Conservation (phyloP, 2,888 invertebrate genomes). For the Agrotis segetum region DNA sequence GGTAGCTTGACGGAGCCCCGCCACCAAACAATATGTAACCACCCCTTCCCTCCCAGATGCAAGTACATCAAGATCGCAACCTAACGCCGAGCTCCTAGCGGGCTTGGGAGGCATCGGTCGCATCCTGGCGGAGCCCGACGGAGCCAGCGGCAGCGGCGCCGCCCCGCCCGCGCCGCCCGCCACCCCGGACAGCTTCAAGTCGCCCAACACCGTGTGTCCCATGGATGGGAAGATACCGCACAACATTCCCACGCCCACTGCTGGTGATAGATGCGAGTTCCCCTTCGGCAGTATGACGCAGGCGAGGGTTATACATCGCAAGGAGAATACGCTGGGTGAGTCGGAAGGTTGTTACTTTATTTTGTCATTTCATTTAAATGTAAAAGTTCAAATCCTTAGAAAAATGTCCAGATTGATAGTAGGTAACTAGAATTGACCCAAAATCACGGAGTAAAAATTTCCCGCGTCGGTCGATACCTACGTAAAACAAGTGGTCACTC, state of each 20-base stretch:
- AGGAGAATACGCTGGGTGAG: slow-evolving; percentile 91
- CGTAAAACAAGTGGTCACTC: no score
- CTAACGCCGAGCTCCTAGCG: slow-evolving; percentile 81
- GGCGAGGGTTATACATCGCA: slow-evolving; percentile 95
- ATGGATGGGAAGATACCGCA: slow-evolving; percentile 94
- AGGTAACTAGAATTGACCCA: no score
- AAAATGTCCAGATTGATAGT: no score
- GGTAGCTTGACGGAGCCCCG: no score
- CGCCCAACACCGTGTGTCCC: slow-evolving; percentile 97
- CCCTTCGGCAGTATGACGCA: slow-evolving; percentile 98
- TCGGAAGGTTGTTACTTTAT: background rate
- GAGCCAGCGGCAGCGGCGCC: slow-evolving; percentile 70
- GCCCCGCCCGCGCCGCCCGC: slow-evolving; percentile 60
- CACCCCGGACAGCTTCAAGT: slow-evolving; percentile 92
- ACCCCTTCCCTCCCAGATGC: slow-evolving; percentile 73
- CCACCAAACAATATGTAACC: background rate
- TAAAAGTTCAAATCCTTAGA: background rate
- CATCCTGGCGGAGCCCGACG: slow-evolving; percentile 76
- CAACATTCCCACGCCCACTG: slow-evolving; percentile 88
- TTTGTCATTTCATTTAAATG: background rate
- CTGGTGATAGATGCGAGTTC: slow-evolving; percentile 92
- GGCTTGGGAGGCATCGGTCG: slow-evolving; percentile 84
- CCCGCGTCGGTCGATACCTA: no score
- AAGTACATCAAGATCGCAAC: slow-evolving; percentile 80
- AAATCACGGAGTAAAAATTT: no score